A percentile compares a stretch with the other conserved stretches of the same genome.
Evolutionary conservation across 2,113 vertebrate genomes (phyloP).

Genomic region (Pangasianodon gigas): DNA sequence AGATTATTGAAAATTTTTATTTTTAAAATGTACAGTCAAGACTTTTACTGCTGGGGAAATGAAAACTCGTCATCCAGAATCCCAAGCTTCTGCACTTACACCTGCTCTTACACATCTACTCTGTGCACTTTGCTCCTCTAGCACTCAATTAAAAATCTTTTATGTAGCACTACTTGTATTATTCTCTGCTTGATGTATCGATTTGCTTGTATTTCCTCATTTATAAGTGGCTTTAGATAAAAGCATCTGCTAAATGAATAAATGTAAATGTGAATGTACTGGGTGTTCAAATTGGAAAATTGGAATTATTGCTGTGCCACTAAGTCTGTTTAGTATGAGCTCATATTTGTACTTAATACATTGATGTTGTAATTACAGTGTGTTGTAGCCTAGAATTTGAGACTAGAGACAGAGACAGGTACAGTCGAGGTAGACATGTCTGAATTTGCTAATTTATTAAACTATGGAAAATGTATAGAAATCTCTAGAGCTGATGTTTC

Average conservation of each 20-base stretch:
- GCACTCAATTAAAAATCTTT: too few species aligned
- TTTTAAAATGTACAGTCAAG: too few species aligned
- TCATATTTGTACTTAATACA: background rate
- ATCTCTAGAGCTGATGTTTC: background rate
- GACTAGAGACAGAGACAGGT: background rate
- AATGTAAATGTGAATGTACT: too few species aligned
- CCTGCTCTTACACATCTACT: too few species aligned
- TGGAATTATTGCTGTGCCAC: background rate
- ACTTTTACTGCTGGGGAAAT: background rate
- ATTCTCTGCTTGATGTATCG: too few species aligned
- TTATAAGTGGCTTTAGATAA: too few species aligned
- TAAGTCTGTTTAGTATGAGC: background rate
- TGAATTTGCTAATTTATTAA: background rate
- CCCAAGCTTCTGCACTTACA: background rate
- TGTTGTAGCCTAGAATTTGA: background rate
- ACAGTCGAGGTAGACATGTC: background rate
- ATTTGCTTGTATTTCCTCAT: too few species aligned
- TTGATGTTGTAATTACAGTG: background rate
- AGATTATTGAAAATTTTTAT: background rate
- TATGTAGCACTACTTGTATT: too few species aligned
- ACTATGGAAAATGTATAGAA: background rate
- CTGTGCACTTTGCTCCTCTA: too few species aligned
- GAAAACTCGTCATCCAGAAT: background rate
- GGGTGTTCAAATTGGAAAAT: background rate
- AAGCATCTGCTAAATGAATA: too few species aligned